Base-by-base conservation (phyloP, 2,888 invertebrate species). In the Volucella zonaria region DNA sequence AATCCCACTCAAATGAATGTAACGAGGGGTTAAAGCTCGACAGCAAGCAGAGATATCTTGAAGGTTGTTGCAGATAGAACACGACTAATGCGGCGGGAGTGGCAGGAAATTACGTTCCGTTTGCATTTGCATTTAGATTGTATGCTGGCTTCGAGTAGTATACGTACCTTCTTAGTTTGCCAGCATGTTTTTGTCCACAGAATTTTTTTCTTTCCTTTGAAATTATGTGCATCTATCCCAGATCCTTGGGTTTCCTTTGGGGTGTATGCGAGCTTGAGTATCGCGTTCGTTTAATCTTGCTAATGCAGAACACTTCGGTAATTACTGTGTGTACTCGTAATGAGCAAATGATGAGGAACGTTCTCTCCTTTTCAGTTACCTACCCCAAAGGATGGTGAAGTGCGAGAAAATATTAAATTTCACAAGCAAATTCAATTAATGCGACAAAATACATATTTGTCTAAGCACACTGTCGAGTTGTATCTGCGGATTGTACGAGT, bases 1-100 rank as follows among this genome's bases (percentile, higher is more conserved):
- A 79, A 83, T 83, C 79, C 79, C 66, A 80, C 74, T 71, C 43
- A 54, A 83, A 70, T 15, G 43, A 67, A 54, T 61, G 66, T 56
- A 42, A 56, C 68, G 31, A 43, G 62, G 61, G 56, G 62, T 49
- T 74, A 58, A 52, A 56, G 64, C 74, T 64, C 42, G 40, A 31
- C 15, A 10, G 40, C 1, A 9, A 15, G 78, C 89, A 91, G 90
- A 6, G 87, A 88, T 0, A 86, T 85, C 0, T 92, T 93, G 31
- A 95, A 94, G 88, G 78, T 80, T 0, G 87, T 87, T 0, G 95
- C 95, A 59, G 83, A 80, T 76, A 76, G 80, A 61, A 80, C 83
- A 80, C 80, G 83, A 67, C 58, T 75, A 83, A 76, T 80, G 75
- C 59, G 80, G 75, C 15, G 15, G 59, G 83, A 75, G 75, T 83